Conservation (phyloP, 1,140 invertebrate genomes). For the Phymastichus coffea region DNA sequence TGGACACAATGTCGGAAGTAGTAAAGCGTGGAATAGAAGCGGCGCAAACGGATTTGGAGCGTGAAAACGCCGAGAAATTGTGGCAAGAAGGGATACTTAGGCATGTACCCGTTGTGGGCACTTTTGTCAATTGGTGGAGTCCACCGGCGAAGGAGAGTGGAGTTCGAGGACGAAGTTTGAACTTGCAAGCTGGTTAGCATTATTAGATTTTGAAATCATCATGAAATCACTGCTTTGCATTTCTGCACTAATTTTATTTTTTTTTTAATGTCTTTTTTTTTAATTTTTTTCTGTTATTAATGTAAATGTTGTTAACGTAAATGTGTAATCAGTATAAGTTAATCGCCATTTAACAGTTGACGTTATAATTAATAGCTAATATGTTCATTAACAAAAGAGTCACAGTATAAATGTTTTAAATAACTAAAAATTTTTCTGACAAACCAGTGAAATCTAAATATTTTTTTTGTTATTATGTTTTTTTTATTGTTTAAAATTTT, state of each 20-base stretch:
- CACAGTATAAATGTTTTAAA: too few species aligned
- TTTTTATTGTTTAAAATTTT: slow-evolving; percentile 4
- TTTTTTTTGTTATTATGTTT: too few species aligned
- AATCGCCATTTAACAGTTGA: too few species aligned
- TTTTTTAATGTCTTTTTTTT: neutral
- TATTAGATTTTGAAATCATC: neutral
- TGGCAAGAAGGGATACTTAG: slow-evolving; percentile 93
- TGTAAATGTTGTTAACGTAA: neutral
- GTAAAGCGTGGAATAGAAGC: slow-evolving; percentile 92
- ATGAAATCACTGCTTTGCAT: neutral
- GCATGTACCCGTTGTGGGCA: slow-evolving; percentile 89
- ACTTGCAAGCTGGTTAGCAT: slow-evolving; percentile 69
- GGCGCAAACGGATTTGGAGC: slow-evolving; percentile 85
- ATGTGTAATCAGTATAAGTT: too few species aligned
- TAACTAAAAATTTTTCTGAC: too few species aligned
- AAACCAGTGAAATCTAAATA: too few species aligned
- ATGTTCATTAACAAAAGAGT: too few species aligned
- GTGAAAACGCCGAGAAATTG: slow-evolving; percentile 84
- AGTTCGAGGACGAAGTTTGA: slow-evolving; percentile 84
- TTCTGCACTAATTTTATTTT: neutral
- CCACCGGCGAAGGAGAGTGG: slow-evolving; percentile 71
- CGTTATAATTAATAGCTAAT: too few species aligned
- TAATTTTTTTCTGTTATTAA: neutral
- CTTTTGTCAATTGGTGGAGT: slow-evolving; percentile 87
- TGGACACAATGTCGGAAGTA: slow-evolving; percentile 93